Conservation (phyloP, 2,797 vertebrate genomes). For the Platalea minor region DNA sequence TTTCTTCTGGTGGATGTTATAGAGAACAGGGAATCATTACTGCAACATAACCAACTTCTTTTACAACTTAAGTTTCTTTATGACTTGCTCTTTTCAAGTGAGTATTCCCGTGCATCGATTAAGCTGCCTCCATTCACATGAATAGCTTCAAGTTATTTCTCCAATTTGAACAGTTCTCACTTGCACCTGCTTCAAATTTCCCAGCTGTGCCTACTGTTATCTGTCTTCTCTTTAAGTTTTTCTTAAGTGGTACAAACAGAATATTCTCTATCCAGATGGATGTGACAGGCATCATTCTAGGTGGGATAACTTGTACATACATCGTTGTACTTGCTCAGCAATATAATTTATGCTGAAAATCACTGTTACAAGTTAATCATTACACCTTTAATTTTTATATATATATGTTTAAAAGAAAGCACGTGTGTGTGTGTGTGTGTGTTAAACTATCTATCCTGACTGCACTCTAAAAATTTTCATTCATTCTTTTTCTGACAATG, state of each 20-base stretch:
- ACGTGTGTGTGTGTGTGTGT: rapidly evolving
- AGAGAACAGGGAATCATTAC: neutral
- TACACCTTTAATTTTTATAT: neutral
- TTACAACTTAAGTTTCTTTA: neutral
- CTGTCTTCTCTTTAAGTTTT: neutral
- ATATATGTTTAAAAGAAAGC: neutral
- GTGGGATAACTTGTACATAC: neutral
- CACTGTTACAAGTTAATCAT: neutral
- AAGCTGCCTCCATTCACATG: neutral
- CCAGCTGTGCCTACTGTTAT: neutral
- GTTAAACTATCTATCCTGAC: neutral
- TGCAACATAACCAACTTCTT: neutral
- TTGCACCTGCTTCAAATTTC: neutral
- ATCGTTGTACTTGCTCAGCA: neutral
- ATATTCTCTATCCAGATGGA: neutral
- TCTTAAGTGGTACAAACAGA: neutral
- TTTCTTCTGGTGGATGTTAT: neutral
- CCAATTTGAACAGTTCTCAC: neutral
- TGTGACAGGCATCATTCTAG: neutral
- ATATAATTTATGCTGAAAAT: neutral
- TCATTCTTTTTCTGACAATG: neutral
- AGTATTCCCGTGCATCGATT: neutral
- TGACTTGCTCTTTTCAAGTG: neutral
- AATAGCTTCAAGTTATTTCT: neutral
- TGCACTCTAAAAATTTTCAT: neutral